Evolutionary conservation across 1,140 invertebrate species (phyloP).

Genomic region (Bombus pascuorum): DNA sequence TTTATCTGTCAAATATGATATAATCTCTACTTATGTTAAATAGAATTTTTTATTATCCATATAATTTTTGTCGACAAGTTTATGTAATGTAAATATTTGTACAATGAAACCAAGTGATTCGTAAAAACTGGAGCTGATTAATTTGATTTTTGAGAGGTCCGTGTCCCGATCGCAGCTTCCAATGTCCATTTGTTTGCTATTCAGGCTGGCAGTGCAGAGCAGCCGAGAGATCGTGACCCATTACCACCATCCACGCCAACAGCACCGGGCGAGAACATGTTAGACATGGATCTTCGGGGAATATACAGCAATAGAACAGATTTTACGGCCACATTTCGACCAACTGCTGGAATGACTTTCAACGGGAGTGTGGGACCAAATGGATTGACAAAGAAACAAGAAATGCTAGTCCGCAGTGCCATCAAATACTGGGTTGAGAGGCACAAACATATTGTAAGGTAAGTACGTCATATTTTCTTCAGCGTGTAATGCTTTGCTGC

Average conservation of each 20-base stretch:
- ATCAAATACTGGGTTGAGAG: conserved; percentile 95
- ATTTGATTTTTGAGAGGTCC: too few relatives aligned
- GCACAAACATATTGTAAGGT: conserved; percentile 93
- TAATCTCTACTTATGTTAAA: too few relatives aligned
- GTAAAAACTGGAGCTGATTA: too few relatives aligned
- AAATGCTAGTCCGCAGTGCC: conserved; percentile 90
- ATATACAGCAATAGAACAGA: conserved; percentile 90
- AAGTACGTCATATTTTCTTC: conserved; percentile 56
- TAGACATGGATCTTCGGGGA: conserved; percentile 87
- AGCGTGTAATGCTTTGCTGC: not conserved
- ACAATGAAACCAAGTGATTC: too few relatives aligned
- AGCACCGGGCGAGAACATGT: conserved; percentile 71
- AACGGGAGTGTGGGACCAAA: conserved; percentile 87
- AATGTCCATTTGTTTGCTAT: not conserved
- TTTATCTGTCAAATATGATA: too few relatives aligned
- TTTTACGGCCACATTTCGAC: conserved; percentile 88
- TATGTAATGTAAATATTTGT: too few relatives aligned
- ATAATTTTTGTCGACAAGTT: too few relatives aligned
- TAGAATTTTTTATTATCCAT: too few relatives aligned
- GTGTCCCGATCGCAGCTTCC: too few relatives aligned
- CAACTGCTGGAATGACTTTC: conserved; percentile 84
- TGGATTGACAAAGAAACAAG: conserved; percentile 90
- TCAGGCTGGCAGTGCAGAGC: conserved; percentile 78
- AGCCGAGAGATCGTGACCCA: conserved; percentile 69
- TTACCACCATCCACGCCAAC: conserved; percentile 58